Percentiles rank a stretch among this genome's conserved stretches.
phyloP scores from a whole-genome alignment of 2,797 vertebrate species.

The Rhinatrema bivittatum region DNA sequence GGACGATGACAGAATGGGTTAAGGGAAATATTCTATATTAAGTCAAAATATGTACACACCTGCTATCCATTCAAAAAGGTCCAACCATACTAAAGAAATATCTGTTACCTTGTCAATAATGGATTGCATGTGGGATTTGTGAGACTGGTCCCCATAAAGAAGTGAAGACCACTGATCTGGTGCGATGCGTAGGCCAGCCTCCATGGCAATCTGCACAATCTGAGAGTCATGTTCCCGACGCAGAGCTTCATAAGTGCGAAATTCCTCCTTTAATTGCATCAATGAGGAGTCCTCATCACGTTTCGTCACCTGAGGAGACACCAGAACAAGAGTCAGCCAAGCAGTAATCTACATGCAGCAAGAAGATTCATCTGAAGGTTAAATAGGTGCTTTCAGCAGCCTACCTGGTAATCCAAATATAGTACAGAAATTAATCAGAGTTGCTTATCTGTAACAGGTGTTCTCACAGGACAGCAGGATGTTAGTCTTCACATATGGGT shows the following conservation, averaged over 20 bases:
- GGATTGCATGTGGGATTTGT: conserved; percentile 98
- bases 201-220: conserved; percentile 98
- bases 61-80: no score
- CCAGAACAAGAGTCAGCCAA: background rate
- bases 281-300: conserved; percentile 96
- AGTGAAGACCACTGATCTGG: conserved; percentile 98
- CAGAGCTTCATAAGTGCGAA: conserved; percentile 91
- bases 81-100: no score
- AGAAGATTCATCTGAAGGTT: background rate
- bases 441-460: no score
- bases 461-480: no score
- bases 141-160: conserved; percentile 93
- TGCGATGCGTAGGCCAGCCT: conserved; percentile 93
- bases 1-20: no score
- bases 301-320: conserved; percentile 80
- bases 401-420: no score
- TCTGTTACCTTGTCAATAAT: conserved; percentile 93
- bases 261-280: conserved; percentile 97
- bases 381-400: background rate
- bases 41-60: no score
- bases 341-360: background rate
- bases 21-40: no score
- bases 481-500: no score
- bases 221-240: conserved; percentile 94
- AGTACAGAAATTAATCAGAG: no score